A percentile compares a stretch with the other conserved stretches of the same genome.
These are phyloP conservation scores for Xestia sexstrigata DNA, from an alignment of 2,888 invertebrate genomes.

Conservation along the genomic window DNA sequence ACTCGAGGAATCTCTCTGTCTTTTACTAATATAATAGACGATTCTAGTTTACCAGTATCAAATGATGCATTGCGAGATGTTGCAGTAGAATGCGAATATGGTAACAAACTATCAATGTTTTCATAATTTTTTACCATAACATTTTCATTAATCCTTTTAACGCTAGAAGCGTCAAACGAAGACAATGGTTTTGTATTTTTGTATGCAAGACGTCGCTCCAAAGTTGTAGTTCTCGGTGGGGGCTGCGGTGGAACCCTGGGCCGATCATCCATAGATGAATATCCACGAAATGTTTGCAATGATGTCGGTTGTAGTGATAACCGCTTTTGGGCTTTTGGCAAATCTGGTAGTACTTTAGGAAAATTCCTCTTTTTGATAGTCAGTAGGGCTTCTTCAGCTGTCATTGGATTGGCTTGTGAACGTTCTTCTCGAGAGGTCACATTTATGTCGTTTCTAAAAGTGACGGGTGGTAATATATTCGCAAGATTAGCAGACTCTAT, in stretches of 20 bases:
- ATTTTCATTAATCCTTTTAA: constrained; percentile 75
- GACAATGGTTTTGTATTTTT: constrained; percentile 84
- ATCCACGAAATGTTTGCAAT: constrained; percentile 84
- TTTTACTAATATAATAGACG: constrained; percentile 63
- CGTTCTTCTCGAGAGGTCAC: constrained; percentile 93
- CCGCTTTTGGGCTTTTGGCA: constrained; percentile 91
- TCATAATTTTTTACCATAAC: constrained; percentile 78
- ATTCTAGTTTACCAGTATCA: constrained; percentile 72
- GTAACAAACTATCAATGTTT: constrained; percentile 81
- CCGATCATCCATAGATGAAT: constrained; percentile 78
- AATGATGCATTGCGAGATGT: constrained; percentile 72
- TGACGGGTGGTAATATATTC: constrained; percentile 85
- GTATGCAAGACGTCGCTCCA: constrained; percentile 90
- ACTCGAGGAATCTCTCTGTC: constrained; percentile 86
- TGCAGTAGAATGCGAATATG: constrained; percentile 59
- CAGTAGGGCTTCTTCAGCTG: constrained; percentile 93
- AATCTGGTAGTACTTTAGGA: constrained; percentile 96
- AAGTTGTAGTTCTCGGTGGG: constrained; percentile 94
- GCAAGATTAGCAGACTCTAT: constrained; percentile 74
- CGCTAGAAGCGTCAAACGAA: constrained; percentile 79
- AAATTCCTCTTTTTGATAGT: constrained; percentile 95
- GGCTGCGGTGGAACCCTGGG: constrained; percentile 92
- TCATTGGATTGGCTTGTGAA: constrained; percentile 82
- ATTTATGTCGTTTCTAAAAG: constrained; percentile 92
- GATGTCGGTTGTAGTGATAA: constrained; percentile 91